Evolutionary conservation across 2,888 invertebrate genomes (phyloP).

Genomic region (Eremobia ochroleuca): DNA sequence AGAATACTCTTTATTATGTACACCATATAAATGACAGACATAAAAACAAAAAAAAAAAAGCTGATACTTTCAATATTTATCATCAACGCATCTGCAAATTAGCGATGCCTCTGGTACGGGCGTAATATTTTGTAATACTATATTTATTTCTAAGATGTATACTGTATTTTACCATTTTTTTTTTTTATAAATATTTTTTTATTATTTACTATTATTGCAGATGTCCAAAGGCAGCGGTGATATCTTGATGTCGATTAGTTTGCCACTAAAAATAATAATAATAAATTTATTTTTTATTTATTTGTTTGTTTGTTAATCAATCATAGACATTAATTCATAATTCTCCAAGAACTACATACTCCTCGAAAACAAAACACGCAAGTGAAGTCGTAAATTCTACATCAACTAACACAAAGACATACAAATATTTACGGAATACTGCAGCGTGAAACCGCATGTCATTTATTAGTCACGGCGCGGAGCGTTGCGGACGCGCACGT

Average conservation of each 20-base stretch:
- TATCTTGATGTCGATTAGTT: no score
- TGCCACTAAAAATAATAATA: no score
- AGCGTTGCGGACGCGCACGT: constrained; percentile 57
- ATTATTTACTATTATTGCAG: background rate
- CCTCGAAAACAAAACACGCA: background rate
- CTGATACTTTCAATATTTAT: background rate
- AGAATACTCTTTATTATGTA: no score
- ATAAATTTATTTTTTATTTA: no score
- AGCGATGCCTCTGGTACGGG: background rate
- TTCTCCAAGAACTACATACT: background rate
- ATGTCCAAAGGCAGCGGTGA: no score
- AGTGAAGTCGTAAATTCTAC: constrained; percentile 35
- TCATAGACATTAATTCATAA: background rate
- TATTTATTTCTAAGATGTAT: no score
- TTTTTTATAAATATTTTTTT: no score
- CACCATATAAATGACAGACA: no score
- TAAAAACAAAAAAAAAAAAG: no score
- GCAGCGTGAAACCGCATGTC: constrained; percentile 59
- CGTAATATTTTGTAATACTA: background rate
- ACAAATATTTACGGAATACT: constrained; percentile 53
- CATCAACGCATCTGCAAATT: background rate
- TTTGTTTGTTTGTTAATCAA: no score
- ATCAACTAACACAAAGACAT: constrained; percentile 25
- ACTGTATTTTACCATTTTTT: no score
- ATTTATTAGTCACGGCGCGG: constrained; percentile 65